These are phyloP conservation scores for Hiodon alosoides DNA, from an alignment of 2,113 vertebrate species.

Conservation along the genomic window DNA sequence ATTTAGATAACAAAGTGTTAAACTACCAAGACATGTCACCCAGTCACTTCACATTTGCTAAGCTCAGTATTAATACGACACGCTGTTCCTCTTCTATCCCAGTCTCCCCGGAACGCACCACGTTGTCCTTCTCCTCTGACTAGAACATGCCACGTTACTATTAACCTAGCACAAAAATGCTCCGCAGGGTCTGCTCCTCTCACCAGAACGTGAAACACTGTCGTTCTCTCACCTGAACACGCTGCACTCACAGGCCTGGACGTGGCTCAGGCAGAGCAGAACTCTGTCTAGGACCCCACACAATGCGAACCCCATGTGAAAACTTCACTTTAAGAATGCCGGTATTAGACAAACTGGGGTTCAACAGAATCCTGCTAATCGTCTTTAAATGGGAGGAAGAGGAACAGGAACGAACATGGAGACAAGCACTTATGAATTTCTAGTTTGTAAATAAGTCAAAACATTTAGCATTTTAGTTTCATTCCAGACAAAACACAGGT, in stretches of 20 bases:
- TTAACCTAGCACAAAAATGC: background rate
- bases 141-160: background rate
- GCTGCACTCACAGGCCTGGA: background rate
- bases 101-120: constrained; percentile 5
- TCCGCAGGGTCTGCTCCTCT: background rate
- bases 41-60: constrained; percentile 44
- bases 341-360: constrained; percentile 2
- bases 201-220: constrained; percentile 3
- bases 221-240: background rate
- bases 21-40: constrained; percentile 38
- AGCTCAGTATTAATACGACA: constrained; percentile 33
- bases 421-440: background rate
- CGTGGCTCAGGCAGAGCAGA: background rate
- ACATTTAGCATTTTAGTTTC: background rate
- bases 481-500: background rate
- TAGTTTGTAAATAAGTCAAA: background rate
- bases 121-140: constrained; percentile 1
- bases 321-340: background rate
- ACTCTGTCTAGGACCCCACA: constrained; percentile 6
- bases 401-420: background rate
- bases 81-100: constrained; percentile 25
- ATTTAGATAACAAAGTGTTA: constrained; percentile 42
- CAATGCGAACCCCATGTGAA: background rate
- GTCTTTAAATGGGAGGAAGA: background rate
- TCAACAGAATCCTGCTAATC: constrained; percentile 5